Conservation (phyloP, 2,888 invertebrate genomes). For the Colletes collaris region DNA sequence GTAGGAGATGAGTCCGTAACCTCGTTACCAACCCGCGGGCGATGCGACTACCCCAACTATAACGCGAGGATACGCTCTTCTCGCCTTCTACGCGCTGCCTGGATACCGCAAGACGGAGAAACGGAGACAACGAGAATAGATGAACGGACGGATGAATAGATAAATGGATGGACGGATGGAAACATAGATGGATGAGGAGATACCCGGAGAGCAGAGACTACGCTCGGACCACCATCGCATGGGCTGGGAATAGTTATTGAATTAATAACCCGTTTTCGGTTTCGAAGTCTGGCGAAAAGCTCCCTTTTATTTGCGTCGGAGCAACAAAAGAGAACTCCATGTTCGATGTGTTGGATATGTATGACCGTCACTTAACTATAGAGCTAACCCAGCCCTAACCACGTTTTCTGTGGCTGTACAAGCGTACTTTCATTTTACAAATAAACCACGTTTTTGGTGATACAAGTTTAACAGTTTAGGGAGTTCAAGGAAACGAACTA, state of each 20-base stretch:
- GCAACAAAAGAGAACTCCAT: too few relatives aligned
- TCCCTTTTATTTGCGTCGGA: too few relatives aligned
- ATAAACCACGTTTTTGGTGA: too few relatives aligned
- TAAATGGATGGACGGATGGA: slow-evolving; percentile 34
- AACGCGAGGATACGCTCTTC: slow-evolving; percentile 49
- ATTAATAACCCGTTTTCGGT: too few relatives aligned
- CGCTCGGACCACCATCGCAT: slow-evolving; percentile 42
- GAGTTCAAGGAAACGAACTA: too few relatives aligned
- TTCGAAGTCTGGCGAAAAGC: too few relatives aligned
- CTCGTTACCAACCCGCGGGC: slow-evolving; percentile 79
- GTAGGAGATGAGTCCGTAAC: slow-evolving; percentile 81
- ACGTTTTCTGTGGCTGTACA: too few relatives aligned
- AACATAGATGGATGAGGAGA: slow-evolving; percentile 10
- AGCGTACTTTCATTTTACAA: too few relatives aligned
- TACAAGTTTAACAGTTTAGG: too few relatives aligned
- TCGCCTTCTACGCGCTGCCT: not conserved
- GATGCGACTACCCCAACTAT: slow-evolving; percentile 75
- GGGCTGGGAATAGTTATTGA: slow-evolving; percentile 64
- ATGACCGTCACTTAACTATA: too few relatives aligned
- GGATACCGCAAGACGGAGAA: slow-evolving; percentile 17
- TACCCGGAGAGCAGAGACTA: slow-evolving; percentile 7
- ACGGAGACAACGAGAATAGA: slow-evolving; percentile 28
- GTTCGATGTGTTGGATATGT: too few relatives aligned
- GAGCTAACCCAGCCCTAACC: too few relatives aligned
- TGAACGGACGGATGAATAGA: slow-evolving; percentile 19